Percentiles rank a stretch among this genome's conserved stretches.
These are phyloP conservation scores for Mastigias papua DNA, from an alignment of 30 jellyfish, hydroid and myxozoan species.

Conservation along the genomic window DNA sequence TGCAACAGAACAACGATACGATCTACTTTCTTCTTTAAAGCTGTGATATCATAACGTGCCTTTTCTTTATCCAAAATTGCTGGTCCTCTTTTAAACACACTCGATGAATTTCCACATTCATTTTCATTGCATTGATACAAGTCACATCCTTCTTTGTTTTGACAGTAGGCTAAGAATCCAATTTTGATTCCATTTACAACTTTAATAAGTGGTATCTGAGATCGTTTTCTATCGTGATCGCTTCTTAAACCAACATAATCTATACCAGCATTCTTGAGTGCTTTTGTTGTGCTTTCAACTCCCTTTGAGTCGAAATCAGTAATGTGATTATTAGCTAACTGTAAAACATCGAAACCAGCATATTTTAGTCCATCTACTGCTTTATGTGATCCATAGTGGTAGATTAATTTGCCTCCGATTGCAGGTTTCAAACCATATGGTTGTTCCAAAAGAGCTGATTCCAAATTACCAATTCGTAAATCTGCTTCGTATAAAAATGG, in stretches of 20 bases:
- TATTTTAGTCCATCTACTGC: constrained; percentile 76
- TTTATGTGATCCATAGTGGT: constrained; percentile 53
- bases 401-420: background rate
- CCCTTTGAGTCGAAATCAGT: constrained; percentile 70
- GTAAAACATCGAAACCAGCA: constrained; percentile 68
- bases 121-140: background rate
- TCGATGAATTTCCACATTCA: background rate
- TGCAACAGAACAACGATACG: constrained; percentile 67
- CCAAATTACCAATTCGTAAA: constrained; percentile 43
- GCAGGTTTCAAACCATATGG: background rate
- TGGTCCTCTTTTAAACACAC: constrained; percentile 25
- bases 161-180: constrained; percentile 76
- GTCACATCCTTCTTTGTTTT: constrained; percentile 6
- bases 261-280: constrained; percentile 50
- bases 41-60: constrained; percentile 29
- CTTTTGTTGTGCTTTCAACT: constrained; percentile 36
- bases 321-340: constrained; percentile 77
- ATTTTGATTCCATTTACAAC: constrained; percentile 65
- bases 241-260: constrained; percentile 62
- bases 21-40: constrained; percentile 63
- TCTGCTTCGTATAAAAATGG: constrained; percentile 40
- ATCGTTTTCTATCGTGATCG: background rate
- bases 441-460: constrained; percentile 10
- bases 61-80: constrained; percentile 49
- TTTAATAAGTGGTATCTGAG: constrained; percentile 62